phyloP scores from a whole-genome alignment of 2,797 vertebrate genomes.

The Chiloscyllium punctatum region DNA sequence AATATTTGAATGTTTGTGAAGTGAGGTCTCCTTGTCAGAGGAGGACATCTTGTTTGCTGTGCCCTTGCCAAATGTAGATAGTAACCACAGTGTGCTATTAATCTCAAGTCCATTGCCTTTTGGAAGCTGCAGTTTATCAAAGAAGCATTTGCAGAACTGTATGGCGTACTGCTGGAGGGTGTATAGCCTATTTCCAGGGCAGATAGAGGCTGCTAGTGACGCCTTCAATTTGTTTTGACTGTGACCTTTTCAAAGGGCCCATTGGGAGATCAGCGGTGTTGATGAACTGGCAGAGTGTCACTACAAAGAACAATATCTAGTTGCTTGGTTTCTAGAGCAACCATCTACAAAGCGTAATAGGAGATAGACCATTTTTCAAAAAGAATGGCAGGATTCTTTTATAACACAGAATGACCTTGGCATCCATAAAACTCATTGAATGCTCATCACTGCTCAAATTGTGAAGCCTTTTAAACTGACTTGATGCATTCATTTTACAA shows the following conservation, averaged over 20 bases:
- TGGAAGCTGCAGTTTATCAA: neutral
- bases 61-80: neutral
- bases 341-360: neutral
- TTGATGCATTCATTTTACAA: neutral
- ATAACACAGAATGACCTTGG: neutral
- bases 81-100: too few relatives aligned
- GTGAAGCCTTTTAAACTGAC: neutral
- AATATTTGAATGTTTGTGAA: neutral
- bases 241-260: neutral
- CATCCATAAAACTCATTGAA: neutral
- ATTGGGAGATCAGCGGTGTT: neutral
- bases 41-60: neutral
- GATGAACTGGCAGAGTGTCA: neutral
- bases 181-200: neutral
- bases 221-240: neutral
- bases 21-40: neutral
- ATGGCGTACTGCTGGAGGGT: neutral
- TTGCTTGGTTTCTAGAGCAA: neutral
- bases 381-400: neutral
- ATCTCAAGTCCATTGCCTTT: neutral
- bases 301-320: neutral
- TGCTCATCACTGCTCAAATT: neutral
- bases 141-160: neutral
- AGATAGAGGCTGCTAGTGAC: neutral
- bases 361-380: neutral